These are phyloP conservation scores for Rhadina sibilatrix DNA, from an alignment of 2,113 vertebrate species.

Conservation along the genomic window DNA sequence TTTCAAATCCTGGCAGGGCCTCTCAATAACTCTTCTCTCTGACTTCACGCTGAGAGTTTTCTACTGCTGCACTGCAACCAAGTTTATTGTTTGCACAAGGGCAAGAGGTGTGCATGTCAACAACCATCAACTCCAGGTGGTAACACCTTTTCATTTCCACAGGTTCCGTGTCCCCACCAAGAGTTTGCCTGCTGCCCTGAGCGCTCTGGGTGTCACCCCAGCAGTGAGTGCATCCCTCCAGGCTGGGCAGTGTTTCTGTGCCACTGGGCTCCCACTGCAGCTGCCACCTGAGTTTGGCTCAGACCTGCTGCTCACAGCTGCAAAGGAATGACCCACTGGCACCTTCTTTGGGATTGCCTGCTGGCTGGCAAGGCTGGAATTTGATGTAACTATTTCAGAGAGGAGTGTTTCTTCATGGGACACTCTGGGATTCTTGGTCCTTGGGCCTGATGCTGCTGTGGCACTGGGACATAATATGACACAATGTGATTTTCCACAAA, in stretches of 20 bases:
- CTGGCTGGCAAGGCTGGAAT: not conserved
- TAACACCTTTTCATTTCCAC: not conserved
- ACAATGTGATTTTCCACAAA: not conserved
- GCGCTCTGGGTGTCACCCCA: not conserved
- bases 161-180: not conserved
- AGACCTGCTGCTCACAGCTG: not conserved
- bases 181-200: not conserved
- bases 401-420: not conserved
- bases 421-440: not conserved
- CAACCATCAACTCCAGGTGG: not conserved
- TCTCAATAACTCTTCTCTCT: not conserved
- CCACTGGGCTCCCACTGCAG: not conserved
- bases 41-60: not conserved
- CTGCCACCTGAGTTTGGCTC: not conserved
- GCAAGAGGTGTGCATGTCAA: not conserved
- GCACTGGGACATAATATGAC: not conserved
- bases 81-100: not conserved
- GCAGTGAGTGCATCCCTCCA: not conserved
- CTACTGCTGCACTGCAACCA: not conserved
- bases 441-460: not conserved
- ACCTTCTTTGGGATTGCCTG: not conserved
- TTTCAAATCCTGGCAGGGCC: not conserved
- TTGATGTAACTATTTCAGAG: not conserved
- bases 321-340: rapidly evolving
- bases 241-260: not conserved